Conservation (phyloP, 2,888 invertebrate genomes). For the Spisula subtruncata region DNA sequence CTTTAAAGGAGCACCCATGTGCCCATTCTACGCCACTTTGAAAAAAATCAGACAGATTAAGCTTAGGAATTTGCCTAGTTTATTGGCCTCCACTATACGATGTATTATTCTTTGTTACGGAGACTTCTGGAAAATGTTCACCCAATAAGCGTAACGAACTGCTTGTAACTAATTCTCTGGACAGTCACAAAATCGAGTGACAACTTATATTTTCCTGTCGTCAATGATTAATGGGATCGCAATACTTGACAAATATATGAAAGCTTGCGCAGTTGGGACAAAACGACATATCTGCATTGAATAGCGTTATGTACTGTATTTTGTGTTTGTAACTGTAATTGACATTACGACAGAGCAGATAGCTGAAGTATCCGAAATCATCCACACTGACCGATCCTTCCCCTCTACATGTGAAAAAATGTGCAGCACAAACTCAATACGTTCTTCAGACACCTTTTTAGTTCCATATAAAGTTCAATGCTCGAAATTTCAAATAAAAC, state of each 20-base stretch:
- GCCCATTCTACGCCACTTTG: neutral
- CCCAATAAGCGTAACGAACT: neutral
- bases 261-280: neutral
- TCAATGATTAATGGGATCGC: neutral
- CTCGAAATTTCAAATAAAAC: no score
- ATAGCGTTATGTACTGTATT: no score
- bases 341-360: no score
- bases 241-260: neutral
- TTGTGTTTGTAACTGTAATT: no score
- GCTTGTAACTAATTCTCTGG: neutral
- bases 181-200: neutral
- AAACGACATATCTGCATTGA: no score
- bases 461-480: no score
- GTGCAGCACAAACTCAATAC: no score
- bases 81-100: neutral
- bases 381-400: no score
- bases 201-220: conserved; percentile 15
- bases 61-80: neutral
- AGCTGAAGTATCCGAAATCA: no score
- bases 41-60: neutral
- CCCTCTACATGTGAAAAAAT: no score
- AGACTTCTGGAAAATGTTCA: conserved; percentile 4
- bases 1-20: neutral
- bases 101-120: neutral
- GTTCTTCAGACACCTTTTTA: no score